phyloP scores from a whole-genome alignment of 2,888 invertebrate species.

The Aromia moschata region DNA sequence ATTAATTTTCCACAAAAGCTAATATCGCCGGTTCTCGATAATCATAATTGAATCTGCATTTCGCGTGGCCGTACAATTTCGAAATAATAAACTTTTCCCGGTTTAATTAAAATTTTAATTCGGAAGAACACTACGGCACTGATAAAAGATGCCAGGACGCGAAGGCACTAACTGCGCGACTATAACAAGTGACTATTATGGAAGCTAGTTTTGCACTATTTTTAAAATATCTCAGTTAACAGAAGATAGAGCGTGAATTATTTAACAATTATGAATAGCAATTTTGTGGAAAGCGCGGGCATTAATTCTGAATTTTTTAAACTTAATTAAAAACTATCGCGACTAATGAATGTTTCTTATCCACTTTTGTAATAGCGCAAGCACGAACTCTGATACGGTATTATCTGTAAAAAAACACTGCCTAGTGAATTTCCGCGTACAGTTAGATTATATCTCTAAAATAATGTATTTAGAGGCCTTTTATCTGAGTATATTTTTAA shows the following conservation, averaged over 20 bases:
- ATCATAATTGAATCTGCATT: slow-evolving; percentile 31
- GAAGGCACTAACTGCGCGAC: slow-evolving; percentile 23
- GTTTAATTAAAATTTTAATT: slow-evolving; percentile 33
- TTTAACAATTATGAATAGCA: slow-evolving; percentile 18
- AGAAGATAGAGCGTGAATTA: slow-evolving; percentile 15
- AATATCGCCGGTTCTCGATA: slow-evolving; percentile 23
- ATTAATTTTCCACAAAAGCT: slow-evolving; percentile 11
- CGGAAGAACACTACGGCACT: slow-evolving; percentile 22
- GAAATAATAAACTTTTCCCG: slow-evolving; percentile 19
- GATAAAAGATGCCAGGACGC: slow-evolving; percentile 25
- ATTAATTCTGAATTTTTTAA: slow-evolving; percentile 5
- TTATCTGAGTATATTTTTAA: no score
- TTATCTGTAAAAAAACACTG: no score
- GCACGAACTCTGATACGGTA: no score
- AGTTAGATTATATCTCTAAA: no score
- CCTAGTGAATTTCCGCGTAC: no score
- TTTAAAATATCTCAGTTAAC: slow-evolving; percentile 19
- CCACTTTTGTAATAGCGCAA: no score
- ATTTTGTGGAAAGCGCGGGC: slow-evolving; percentile 2
- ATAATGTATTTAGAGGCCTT: no score
- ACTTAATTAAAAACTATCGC: slow-evolving; percentile 8
- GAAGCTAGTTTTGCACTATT: slow-evolving; percentile 22
- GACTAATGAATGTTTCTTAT: no score
- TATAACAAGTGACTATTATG: slow-evolving; percentile 16
- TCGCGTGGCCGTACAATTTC: slow-evolving; percentile 17